Evolutionary conservation across 1,140 invertebrate genomes (phyloP).

Genomic region (Oryzaephilus surinamensis): DNA sequence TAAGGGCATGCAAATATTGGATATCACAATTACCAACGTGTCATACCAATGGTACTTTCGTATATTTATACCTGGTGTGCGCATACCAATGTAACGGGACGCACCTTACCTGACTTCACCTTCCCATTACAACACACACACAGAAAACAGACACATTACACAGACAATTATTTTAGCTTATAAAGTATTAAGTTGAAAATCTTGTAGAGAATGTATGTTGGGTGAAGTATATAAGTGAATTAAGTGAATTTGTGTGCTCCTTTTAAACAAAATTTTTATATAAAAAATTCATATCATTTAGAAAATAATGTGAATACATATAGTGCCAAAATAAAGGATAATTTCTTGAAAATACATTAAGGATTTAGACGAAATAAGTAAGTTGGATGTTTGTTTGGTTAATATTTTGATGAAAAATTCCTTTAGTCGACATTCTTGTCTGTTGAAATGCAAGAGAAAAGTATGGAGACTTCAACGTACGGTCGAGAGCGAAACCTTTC

Average conservation of each 20-base stretch:
- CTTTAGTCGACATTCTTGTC: not conserved
- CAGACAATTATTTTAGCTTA: too few relatives aligned
- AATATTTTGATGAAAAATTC: not conserved
- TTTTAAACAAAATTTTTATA: not conserved
- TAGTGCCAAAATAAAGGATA: not conserved
- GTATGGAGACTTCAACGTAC: slow-evolving; percentile 14
- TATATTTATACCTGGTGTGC: too few relatives aligned
- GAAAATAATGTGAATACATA: not conserved
- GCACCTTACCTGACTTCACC: slow-evolving; percentile 29
- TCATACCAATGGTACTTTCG: too few relatives aligned
- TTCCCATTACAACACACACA: slow-evolving; percentile 8
- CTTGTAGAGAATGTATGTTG: too few relatives aligned
- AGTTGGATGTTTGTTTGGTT: slow-evolving; percentile 1
- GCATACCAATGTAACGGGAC: slow-evolving; percentile 28
- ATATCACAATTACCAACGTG: too few relatives aligned
- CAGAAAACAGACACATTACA: slow-evolving; percentile 14
- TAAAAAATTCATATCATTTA: not conserved
- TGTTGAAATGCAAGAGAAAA: slow-evolving; percentile 5
- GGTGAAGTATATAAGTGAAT: not conserved
- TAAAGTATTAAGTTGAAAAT: too few relatives aligned
- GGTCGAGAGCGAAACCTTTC: slow-evolving; percentile 11
- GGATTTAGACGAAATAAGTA: not conserved
- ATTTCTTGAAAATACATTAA: not conserved
- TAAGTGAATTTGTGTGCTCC: not conserved
- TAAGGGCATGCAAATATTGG: too few relatives aligned